These are phyloP conservation scores for Hyles lineata DNA, from an alignment of 2,888 invertebrate genomes.

Conservation along the genomic window DNA sequence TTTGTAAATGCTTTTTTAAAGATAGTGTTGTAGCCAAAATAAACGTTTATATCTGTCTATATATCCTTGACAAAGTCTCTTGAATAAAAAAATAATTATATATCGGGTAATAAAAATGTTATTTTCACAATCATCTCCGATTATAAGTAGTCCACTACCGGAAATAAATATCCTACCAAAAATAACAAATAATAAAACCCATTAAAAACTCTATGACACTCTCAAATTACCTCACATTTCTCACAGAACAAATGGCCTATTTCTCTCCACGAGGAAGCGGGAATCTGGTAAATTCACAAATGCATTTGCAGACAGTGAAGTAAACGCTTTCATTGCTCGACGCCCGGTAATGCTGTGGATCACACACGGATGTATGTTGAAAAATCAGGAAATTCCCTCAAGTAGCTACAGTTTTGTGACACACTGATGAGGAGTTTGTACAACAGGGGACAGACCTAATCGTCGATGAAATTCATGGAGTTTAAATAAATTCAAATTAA, in stretches of 20 bases:
- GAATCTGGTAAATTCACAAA: constrained; percentile 9
- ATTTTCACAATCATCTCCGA: no score
- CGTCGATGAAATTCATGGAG: no score
- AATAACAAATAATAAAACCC: not conserved
- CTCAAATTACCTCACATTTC: not conserved
- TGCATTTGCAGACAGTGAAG: constrained; percentile 13
- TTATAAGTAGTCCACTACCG: not conserved
- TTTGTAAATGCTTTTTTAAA: no score
- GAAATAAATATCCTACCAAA: not conserved
- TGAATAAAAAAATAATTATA: no score
- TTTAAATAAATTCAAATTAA: no score
- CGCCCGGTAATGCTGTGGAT: constrained; percentile 24
- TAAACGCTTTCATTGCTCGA: constrained; percentile 25
- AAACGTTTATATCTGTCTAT: no score
- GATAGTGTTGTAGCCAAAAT: no score
- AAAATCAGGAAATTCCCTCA: constrained; percentile 30
- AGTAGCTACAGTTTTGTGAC: constrained; percentile 5
- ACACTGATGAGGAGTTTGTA: not conserved
- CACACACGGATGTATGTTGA: constrained; percentile 26
- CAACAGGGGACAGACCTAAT: not conserved
- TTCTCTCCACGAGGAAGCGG: not conserved
- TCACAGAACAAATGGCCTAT: not conserved
- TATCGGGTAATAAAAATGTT: no score
- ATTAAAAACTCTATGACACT: not conserved
- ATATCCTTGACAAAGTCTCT: no score